These are phyloP conservation scores for Maccullochella peelii DNA, from an alignment of 2,113 vertebrate species.

Conservation along the genomic window DNA sequence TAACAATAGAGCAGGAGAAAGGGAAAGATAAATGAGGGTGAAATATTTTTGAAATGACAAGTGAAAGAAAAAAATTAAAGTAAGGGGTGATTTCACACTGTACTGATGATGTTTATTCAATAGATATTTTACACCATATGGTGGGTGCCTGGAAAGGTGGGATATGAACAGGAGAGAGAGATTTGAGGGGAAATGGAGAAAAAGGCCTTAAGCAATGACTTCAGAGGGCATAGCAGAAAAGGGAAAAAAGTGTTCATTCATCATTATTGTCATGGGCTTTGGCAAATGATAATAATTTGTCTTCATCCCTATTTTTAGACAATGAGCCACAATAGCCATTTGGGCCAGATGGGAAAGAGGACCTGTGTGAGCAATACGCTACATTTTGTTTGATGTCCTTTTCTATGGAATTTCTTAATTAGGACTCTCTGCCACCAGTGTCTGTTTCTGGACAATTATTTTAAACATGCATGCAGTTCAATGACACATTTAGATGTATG, in stretches of 20 bases:
- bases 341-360: slow-evolving; percentile 97
- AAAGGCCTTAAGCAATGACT: slow-evolving; percentile 99
- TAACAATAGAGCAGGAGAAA: slow-evolving; percentile 23
- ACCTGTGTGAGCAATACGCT: slow-evolving; percentile 91
- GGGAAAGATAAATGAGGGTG: not conserved
- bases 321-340: slow-evolving; percentile 98
- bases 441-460: slow-evolving; percentile 53
- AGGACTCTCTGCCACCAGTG: slow-evolving; percentile 58
- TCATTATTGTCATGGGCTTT: slow-evolving; percentile 99
- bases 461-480: slow-evolving; percentile 51
- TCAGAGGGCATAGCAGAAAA: slow-evolving; percentile 91
- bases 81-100: slow-evolving; percentile 10
- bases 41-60: slow-evolving; percentile 4
- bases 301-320: slow-evolving; percentile 99
- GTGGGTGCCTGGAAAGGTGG: slow-evolving; percentile 73
- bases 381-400: slow-evolving; percentile 77
- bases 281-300: slow-evolving; percentile 99
- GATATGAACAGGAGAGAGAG: slow-evolving; percentile 29
- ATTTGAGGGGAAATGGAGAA: slow-evolving; percentile 70
- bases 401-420: slow-evolving; percentile 87
- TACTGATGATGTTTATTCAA: slow-evolving; percentile 88
- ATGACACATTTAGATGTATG: slow-evolving; percentile 76
- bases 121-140: slow-evolving; percentile 89
- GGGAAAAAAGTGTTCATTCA: slow-evolving; percentile 98
- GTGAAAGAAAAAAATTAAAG: not conserved